Base-by-base conservation (phyloP, 64 coral and sea anemone species). In the Catalaphyllia jardinei region DNA sequence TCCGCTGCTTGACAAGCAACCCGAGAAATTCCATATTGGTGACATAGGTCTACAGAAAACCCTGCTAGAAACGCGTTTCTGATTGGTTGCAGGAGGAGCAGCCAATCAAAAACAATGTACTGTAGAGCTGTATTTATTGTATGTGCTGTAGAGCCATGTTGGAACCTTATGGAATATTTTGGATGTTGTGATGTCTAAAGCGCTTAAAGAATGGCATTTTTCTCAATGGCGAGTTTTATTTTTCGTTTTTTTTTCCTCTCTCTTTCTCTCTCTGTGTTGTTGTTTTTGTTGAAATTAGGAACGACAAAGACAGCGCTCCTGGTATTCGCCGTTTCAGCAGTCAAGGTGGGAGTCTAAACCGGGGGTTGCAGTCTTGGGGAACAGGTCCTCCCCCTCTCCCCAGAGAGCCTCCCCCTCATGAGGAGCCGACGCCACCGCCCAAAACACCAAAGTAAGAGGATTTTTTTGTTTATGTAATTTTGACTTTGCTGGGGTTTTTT, bases 311-410 rank as follows among this genome's bases (percentile, higher is more conserved):
- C 9, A 22, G 24, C 19, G 4, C 62, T 13, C 62, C 60, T 65
- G 81, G 17, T 24, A 85, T 85, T 24, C 81, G 81, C 33, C 81
- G 81, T 31, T 38, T 69, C 63, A 85, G 81, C 63, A 85, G 81
- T 71, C 81, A 85, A 42, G 39, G 81, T 27, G 63, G 81, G 22
- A 85, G 62, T 33, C 81, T 85, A 2, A 85, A 85, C 33, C 69
- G 81, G 63, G 81, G 81, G 11, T 5, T 71, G 39, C 81, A 85
- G 81, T 85, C 81, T 46, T 85, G 81, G 81, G 63, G 81, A 39
- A 85, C 81, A 2, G 61, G 81, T 24, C 81, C 81, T 25, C 81
- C 81, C 81, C 81, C 81, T 50, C 81, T 85, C 63, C 81, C 81
- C 28, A 20, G 63, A 39, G 81, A 85, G 39, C 81, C 81, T 28